These are phyloP conservation scores for Aleiodes alternator DNA, from an alignment of 2,888 invertebrate species.

Conservation along the genomic window DNA sequence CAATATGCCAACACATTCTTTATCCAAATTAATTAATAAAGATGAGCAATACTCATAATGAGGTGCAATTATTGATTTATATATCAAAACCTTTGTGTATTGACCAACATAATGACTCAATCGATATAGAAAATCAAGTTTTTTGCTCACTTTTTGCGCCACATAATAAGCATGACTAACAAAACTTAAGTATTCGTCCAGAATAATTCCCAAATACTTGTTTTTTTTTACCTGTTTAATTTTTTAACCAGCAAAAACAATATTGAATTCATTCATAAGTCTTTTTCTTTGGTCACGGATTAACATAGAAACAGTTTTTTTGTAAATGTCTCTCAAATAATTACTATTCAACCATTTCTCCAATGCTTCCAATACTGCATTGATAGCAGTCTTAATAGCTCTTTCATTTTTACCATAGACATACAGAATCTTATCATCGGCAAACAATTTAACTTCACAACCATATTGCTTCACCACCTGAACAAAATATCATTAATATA, in stretches of 20 bases:
- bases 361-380: constrained; percentile 27
- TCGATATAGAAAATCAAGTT: constrained; percentile 20
- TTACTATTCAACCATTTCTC: constrained; percentile 43
- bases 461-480: constrained; percentile 19
- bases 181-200: constrained; percentile 35
- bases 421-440: constrained; percentile 47
- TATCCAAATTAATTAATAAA: constrained; percentile 12
- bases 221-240: constrained; percentile 16
- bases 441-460: constrained; percentile 45
- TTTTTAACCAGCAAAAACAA: constrained; percentile 1
- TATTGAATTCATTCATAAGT: constrained; percentile 20
- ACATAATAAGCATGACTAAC: constrained; percentile 1
- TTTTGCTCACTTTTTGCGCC: constrained; percentile 26
- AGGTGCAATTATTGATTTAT: too few species aligned
- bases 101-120: constrained; percentile 14
- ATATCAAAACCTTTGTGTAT: constrained; percentile 11
- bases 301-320: constrained; percentile 44
- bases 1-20: constrained; percentile 21
- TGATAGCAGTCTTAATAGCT: constrained; percentile 37
- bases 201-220: constrained; percentile 28
- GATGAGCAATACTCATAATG: constrained; percentile 37
- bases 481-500: constrained; percentile 45
- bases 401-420: constrained; percentile 25
- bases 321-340: constrained; percentile 44
- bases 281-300: constrained; percentile 29